These are phyloP conservation scores for Silurus lanzhouensis DNA, from an alignment of 2,797 vertebrate species.

Conservation along the genomic window DNA sequence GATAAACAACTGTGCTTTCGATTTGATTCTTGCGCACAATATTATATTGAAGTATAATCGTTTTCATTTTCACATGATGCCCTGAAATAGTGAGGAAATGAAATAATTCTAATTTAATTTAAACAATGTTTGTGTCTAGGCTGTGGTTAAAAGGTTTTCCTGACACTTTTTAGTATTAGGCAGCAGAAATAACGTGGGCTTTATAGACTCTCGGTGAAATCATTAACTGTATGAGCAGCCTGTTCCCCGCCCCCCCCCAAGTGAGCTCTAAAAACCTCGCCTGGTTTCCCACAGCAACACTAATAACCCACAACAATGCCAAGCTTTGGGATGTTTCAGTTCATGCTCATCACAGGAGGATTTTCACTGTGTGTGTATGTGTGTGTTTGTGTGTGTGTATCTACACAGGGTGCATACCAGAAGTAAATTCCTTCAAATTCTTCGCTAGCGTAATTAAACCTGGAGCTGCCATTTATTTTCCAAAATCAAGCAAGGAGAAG, in stretches of 20 bases:
- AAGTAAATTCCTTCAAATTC: background rate
- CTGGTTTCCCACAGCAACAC: constrained; percentile 71
- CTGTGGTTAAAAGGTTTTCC: background rate
- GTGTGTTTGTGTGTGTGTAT: constrained; percentile 12
- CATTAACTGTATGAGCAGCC: background rate
- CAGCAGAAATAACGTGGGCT: background rate
- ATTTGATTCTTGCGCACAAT: too few relatives aligned
- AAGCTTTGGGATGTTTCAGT: constrained; percentile 65
- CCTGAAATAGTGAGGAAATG: background rate
- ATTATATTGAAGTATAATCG: too few relatives aligned
- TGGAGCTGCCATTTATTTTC: background rate
- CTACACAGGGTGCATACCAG: background rate
- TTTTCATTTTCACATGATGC: background rate
- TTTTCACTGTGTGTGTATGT: constrained; percentile 41
- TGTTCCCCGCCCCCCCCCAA: constrained; percentile 58
- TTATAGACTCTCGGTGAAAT: background rate
- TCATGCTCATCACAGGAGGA: constrained; percentile 44
- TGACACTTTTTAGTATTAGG: background rate
- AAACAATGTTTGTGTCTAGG: background rate
- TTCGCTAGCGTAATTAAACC: background rate
- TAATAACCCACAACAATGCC: constrained; percentile 74
- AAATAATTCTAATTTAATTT: background rate
- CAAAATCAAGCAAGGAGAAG: background rate
- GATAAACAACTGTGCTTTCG: background rate
- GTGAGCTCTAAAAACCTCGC: constrained; percentile 62